Conservation (phyloP, 2,888 invertebrate species). For the Lamproptera curius region DNA sequence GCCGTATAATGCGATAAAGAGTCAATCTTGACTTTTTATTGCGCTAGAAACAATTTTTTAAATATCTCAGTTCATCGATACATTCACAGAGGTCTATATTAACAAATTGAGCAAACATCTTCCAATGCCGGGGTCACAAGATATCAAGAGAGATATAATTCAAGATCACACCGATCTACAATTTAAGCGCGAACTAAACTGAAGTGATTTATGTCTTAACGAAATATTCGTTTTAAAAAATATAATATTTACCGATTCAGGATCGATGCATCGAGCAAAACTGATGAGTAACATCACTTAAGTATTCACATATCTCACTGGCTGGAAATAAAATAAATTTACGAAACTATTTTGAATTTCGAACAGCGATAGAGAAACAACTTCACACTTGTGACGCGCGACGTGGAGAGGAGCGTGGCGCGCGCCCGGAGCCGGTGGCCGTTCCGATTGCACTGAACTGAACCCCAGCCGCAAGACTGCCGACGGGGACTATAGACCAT, state of each 20-base stretch:
- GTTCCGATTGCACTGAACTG: slow-evolving; percentile 47
- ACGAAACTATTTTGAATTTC: too few relatives aligned
- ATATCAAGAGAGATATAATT: slow-evolving; percentile 44
- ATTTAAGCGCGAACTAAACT: slow-evolving; percentile 21
- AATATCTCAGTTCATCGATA: slow-evolving; percentile 27
- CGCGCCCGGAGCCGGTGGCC: slow-evolving; percentile 36
- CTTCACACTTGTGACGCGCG: slow-evolving; percentile 23
- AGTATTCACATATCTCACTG: background rate
- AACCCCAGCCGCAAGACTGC: slow-evolving; percentile 21
- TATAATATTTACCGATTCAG: slow-evolving; percentile 7
- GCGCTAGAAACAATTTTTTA: background rate
- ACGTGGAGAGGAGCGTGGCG: slow-evolving; percentile 28
- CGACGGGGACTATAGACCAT: too few relatives aligned
- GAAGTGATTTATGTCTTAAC: slow-evolving; percentile 5
- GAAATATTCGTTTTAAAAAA: background rate
- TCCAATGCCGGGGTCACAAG: slow-evolving; percentile 52
- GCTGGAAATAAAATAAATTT: background rate
- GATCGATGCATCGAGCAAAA: background rate
- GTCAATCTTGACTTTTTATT: background rate
- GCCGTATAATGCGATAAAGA: background rate
- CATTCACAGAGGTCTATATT: slow-evolving; percentile 36
- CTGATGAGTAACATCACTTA: slow-evolving; percentile 21
- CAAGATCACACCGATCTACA: slow-evolving; percentile 33
- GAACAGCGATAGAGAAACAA: slow-evolving; percentile 22
- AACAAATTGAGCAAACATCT: slow-evolving; percentile 54